Conservation (phyloP, 2,113 vertebrate species). For the Sylvia atricapilla region DNA sequence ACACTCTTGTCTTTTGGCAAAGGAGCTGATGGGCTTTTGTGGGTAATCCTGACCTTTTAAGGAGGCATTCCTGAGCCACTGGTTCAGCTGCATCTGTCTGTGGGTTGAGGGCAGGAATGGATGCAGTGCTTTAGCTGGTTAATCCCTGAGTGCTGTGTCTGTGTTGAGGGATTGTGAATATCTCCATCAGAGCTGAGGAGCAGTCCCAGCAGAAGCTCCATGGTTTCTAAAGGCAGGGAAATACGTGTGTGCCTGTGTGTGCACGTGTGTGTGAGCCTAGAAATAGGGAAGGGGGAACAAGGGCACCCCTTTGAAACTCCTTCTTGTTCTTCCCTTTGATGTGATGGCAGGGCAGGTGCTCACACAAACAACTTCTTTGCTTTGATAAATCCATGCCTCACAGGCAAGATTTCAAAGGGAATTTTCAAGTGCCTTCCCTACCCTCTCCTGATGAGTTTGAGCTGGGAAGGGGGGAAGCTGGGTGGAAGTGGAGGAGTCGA, state of each 20-base stretch:
- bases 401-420: constrained; percentile 69
- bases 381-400: constrained; percentile 67
- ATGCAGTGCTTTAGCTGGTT: background rate
- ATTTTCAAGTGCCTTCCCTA: constrained; percentile 58
- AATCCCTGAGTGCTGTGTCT: background rate
- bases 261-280: fast-evolving
- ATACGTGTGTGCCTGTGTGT: background rate
- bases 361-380: constrained; percentile 5
- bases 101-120: fast-evolving
- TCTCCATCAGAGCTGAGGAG: background rate
- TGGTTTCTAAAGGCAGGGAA: background rate
- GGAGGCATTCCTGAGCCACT: background rate
- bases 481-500: background rate
- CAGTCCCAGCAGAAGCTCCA: background rate
- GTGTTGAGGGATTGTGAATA: background rate
- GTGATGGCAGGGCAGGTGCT: constrained; percentile 25
- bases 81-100: background rate
- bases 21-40: background rate
- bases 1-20: background rate
- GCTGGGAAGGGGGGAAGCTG: background rate
- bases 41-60: background rate
- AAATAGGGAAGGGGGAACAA: background rate
- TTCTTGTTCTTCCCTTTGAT: constrained; percentile 55
- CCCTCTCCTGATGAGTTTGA: background rate
- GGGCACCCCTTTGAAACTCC: constrained; percentile 29